phyloP scores from a whole-genome alignment of 1,140 invertebrate genomes.

The Drosophila mojavensis region DNA sequence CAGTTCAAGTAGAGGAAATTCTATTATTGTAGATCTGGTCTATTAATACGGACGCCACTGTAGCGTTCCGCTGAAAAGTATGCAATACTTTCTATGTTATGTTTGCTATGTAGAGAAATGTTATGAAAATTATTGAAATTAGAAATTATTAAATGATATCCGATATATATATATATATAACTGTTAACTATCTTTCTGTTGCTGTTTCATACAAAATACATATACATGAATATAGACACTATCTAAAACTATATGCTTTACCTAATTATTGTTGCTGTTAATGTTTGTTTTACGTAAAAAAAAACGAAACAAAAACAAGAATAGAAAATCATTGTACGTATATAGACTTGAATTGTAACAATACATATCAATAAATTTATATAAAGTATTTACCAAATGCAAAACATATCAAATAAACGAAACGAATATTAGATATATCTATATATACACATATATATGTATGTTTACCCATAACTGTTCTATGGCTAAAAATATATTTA shows the following conservation, averaged over 20 bases:
- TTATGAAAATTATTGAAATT: constrained; percentile 20
- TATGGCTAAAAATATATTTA: constrained; percentile 13
- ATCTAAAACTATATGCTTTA: constrained; percentile 21
- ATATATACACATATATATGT: constrained; percentile 42
- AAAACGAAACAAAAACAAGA: not conserved
- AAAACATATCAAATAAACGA: constrained; percentile 10
- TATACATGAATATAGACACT: constrained; percentile 8
- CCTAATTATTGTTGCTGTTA: constrained; percentile 9
- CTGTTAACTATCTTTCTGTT: constrained; percentile 64
- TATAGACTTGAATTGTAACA: constrained; percentile 78
- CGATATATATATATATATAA: constrained; percentile 2
- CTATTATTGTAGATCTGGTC: no score
- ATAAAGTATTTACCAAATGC: constrained; percentile 33
- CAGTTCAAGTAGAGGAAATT: not conserved
- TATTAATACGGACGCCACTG: constrained; percentile 28
- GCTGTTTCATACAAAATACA: constrained; percentile 44
- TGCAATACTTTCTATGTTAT: constrained; percentile 67
- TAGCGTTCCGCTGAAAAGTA: constrained; percentile 57
- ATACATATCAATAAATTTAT: constrained; percentile 83
- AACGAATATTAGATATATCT: constrained; percentile 29
- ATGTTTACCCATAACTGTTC: constrained; percentile 29
- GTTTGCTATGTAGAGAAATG: constrained; percentile 47
- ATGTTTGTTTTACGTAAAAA: constrained; percentile 11
- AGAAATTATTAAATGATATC: not conserved
- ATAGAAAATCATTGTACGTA: constrained; percentile 46